Evolutionary conservation across 2,113 vertebrate genomes (phyloP).

Genomic region (Tragelaphus buxtoni): DNA sequence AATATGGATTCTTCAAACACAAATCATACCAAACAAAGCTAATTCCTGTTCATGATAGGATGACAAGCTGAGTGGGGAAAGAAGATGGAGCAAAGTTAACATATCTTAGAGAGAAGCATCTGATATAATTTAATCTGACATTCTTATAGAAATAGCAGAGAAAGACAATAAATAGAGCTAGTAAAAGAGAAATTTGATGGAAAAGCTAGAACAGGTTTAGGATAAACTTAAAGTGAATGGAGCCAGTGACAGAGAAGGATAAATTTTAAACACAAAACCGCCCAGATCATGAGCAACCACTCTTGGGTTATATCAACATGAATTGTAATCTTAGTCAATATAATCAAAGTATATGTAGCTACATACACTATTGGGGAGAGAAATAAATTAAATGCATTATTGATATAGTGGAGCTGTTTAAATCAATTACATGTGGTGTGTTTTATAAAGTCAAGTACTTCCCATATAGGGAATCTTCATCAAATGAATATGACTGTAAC

Average conservation of each 20-base stretch:
- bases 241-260: background rate
- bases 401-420: conserved; percentile 6
- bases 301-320: background rate
- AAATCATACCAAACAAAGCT: conserved; percentile 62
- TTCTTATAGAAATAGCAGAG: conserved; percentile 25
- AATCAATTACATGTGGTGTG: background rate
- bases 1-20: conserved; percentile 56
- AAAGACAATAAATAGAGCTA: conserved; percentile 42
- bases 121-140: conserved; percentile 39
- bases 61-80: conserved; percentile 41
- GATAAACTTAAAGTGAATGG: background rate
- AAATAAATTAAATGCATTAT: conserved; percentile 30
- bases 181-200: conserved; percentile 12
- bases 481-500: background rate
- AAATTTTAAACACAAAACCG: background rate
- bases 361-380: background rate
- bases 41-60: conserved; percentile 38
- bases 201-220: background rate
- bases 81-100: conserved; percentile 41
- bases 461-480: background rate
- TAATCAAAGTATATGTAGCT: conserved; percentile 22
- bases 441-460: conserved; percentile 29
- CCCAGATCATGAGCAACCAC: background rate
- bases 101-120: conserved; percentile 13
- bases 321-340: background rate